A percentile compares a stretch with the other conserved stretches of the same genome.
These are phyloP conservation scores for Tokudaia tokunoshimensis DNA, from an alignment of 2,797 vertebrate species.

Conservation along the genomic window DNA sequence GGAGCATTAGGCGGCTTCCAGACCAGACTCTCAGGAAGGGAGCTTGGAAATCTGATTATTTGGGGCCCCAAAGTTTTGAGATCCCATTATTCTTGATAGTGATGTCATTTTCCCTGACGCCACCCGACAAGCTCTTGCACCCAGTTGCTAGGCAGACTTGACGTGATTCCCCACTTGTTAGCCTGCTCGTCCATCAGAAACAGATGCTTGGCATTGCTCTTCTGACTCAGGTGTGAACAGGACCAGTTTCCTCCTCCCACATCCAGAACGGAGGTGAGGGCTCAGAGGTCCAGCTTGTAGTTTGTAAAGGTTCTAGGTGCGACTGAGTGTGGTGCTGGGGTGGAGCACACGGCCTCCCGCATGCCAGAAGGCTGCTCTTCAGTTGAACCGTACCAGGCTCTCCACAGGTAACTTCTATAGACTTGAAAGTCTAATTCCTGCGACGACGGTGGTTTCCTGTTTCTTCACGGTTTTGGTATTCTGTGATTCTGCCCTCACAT, in stretches of 20 bases:
- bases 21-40: neutral
- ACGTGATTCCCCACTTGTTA: neutral
- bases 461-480: neutral
- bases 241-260: neutral
- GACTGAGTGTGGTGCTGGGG: neutral
- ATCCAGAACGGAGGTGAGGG: too few species aligned
- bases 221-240: neutral
- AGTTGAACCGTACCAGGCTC: neutral
- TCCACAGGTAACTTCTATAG: neutral
- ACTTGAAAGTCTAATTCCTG: neutral
- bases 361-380: neutral
- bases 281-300: neutral
- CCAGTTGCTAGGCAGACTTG: neutral
- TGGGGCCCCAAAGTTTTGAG: neutral
- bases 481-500: neutral
- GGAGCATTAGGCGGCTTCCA: neutral
- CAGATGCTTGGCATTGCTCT: too few species aligned
- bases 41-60: neutral
- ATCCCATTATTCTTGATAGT: neutral
- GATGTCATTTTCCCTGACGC: neutral
- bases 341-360: neutral
- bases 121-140: neutral
- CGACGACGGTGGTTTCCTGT: neutral
- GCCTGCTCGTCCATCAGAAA: neutral
- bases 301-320: neutral